Evolutionary conservation across 2,797 vertebrate genomes (phyloP), one percentile per base, ranked within the genome.

Genomic region (Meda fulgida): DNA sequence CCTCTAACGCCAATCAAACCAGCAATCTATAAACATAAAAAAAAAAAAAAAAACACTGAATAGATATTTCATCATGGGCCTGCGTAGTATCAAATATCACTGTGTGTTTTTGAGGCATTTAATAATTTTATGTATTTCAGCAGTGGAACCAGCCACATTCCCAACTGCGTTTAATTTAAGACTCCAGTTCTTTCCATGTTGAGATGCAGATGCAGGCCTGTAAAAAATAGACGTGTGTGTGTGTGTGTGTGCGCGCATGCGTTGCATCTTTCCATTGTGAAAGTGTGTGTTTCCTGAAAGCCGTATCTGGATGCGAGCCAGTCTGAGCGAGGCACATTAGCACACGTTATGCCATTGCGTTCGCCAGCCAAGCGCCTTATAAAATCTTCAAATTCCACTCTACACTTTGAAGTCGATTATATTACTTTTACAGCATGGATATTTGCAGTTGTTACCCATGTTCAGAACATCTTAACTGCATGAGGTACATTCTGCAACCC

Each of bases 401-500:
- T 18, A 71, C 23, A 83, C 94, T 94, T 94, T 95, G 93, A 94
- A 94, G 93, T 93, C 89, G 80, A 53, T 87, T 78, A 67, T 71
- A 43, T 90, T 92, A 91, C 87, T 89, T 90, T 91, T 83, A 90
- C 85, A 73, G 5, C 67, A 60, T 81, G 88, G 86, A 91, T 90
- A 92, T 93, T 90, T 90, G 89, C 88, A 92, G 91, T 92, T 91
- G 90, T 92, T 91, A 86, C 86, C 89, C 88, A 92, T 94, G 94
- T 90, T 87, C 48, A 89, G 88, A 92, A 94, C 91, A 94, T 94
- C 92, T 93, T 89, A 85, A 69, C 29, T 51, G 79, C 65, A 80
- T 88, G 84, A 87, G 87, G 83, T 70, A 78, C 71, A 88, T 87
- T 53, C 78, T 87, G 87, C 72, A 67, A 51, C 51, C 73, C 23